Evolutionary conservation across 2,797 vertebrate genomes (phyloP).

Genomic region (Euthynnus affinis): DNA sequence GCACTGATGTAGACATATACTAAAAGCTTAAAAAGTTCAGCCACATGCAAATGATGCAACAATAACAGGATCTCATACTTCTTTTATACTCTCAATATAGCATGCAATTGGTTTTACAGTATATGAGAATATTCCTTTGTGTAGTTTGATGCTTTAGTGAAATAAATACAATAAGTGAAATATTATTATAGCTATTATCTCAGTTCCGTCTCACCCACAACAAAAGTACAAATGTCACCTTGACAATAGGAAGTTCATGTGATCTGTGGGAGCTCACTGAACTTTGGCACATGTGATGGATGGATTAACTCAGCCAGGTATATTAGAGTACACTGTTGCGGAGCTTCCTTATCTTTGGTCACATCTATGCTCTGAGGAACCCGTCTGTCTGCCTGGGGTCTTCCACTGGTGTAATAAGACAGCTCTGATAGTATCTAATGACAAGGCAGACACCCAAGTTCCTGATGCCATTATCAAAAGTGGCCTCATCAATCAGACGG

Average conservation of each 20-base stretch:
- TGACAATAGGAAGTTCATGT: conserved; percentile 61
- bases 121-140: not conserved
- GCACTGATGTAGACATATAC: not conserved
- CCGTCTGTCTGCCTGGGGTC: conserved; percentile 69
- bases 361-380: conserved; percentile 62
- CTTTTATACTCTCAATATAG: not conserved
- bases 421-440: conserved; percentile 83
- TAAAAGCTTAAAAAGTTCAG: not conserved
- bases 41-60: not conserved
- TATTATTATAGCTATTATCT: conserved; percentile 5
- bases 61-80: not conserved
- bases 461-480: conserved; percentile 86
- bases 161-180: not conserved
- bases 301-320: conserved; percentile 69
- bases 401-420: conserved; percentile 79
- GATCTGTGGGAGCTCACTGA: conserved; percentile 53
- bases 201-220: not conserved
- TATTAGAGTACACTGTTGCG: conserved; percentile 61
- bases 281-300: conserved; percentile 71
- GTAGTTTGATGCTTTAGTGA: not conserved
- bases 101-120: not conserved
- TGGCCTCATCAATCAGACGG: conserved; percentile 82
- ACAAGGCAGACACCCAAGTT: conserved; percentile 83
- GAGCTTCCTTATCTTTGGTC: conserved; percentile 72
- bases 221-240: conserved; percentile 42